Conservation (phyloP, 2,113 vertebrate species). For the Gymnocephalus cernua region DNA sequence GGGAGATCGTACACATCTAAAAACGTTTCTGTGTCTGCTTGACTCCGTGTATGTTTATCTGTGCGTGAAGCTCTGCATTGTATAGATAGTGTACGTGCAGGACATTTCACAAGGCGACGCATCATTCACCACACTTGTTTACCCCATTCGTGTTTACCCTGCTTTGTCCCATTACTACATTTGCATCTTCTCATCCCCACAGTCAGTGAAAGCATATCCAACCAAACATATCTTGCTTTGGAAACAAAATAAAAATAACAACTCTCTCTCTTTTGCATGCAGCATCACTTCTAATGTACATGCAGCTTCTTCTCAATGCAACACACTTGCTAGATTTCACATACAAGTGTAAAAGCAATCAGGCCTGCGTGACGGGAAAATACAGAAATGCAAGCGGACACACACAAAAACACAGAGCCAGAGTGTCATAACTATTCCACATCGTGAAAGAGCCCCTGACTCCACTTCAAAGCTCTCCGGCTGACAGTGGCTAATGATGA, state of each 20-base stretch:
- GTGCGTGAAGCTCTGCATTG: constrained; percentile 35
- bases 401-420: constrained; percentile 55
- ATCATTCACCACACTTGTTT: constrained; percentile 50
- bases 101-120: constrained; percentile 27
- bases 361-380: constrained; percentile 31
- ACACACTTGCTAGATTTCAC: constrained; percentile 42
- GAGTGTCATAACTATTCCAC: constrained; percentile 69
- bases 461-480: constrained; percentile 77
- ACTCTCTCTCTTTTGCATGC: constrained; percentile 41
- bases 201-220: constrained; percentile 47
- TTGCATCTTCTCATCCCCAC: constrained; percentile 48
- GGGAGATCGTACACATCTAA: constrained; percentile 57
- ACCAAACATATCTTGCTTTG: constrained; percentile 22
- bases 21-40: constrained; percentile 46
- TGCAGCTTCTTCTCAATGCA: constrained; percentile 18
- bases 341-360: constrained; percentile 10
- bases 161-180: constrained; percentile 48
- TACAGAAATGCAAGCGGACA: constrained; percentile 50
- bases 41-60: constrained; percentile 51
- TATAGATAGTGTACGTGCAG: constrained; percentile 33
- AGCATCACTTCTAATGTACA: constrained; percentile 46
- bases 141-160: constrained; percentile 41
- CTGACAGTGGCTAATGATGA: constrained; percentile 81
- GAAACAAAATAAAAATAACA: constrained; percentile 19
- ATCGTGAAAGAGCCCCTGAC: constrained; percentile 65